Conservation (phyloP, 2,113 vertebrate species). For the Onychostoma macrolepis region DNA sequence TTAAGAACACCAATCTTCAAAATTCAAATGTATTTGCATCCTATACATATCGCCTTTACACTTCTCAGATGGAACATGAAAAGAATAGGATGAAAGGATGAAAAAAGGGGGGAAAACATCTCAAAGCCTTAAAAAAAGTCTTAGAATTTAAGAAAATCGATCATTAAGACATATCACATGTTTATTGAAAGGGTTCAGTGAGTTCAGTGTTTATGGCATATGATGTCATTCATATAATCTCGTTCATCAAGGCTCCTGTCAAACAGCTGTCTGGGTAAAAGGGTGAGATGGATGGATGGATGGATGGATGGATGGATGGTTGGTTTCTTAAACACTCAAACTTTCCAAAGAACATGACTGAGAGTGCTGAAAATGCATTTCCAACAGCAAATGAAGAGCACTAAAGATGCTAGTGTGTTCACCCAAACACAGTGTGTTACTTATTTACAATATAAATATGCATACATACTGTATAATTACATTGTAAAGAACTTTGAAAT, state of each 20-base stretch:
- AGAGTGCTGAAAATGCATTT: background rate
- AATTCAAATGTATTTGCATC: background rate
- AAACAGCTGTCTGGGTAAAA: constrained; percentile 22
- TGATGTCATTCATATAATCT: constrained; percentile 8
- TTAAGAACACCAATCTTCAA: background rate
- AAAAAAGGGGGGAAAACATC: background rate
- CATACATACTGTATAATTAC: background rate
- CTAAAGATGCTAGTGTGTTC: background rate
- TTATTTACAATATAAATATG: background rate
- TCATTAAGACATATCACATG: background rate
- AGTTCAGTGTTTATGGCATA: constrained; percentile 5
- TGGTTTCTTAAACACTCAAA: background rate
- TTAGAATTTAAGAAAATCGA: background rate
- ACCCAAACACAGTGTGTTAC: background rate
- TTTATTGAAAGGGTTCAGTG: constrained; percentile 27
- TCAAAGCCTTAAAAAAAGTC: background rate
- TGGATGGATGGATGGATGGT: background rate
- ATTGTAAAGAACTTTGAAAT: constrained; percentile 1
- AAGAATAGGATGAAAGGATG: background rate
- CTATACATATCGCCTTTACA: background rate
- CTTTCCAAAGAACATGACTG: background rate
- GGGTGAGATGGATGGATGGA: background rate
- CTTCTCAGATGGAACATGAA: background rate
- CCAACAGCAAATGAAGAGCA: background rate
- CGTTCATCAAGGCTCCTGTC: constrained; percentile 6